These are phyloP conservation scores for Trachymyrmex septentrionalis DNA, from an alignment of 1,140 invertebrate genomes.

Conservation along the genomic window DNA sequence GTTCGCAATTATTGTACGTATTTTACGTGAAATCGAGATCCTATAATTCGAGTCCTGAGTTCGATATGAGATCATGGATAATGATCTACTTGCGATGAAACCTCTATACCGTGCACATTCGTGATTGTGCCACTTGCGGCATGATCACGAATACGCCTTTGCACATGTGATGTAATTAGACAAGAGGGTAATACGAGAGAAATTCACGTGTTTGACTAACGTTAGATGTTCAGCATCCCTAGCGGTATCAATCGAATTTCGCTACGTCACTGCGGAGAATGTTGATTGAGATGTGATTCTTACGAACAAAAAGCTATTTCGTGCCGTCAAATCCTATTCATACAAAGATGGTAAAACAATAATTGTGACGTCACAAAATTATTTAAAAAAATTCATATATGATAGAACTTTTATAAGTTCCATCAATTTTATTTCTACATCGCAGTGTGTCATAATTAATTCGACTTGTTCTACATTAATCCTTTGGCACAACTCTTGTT, in stretches of 20 bases:
- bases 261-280: not conserved
- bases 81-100: not conserved
- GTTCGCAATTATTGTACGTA: not conserved
- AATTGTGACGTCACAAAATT: not conserved
- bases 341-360: not conserved
- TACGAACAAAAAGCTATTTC: not conserved
- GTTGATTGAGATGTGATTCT: not conserved
- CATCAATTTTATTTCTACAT: not conserved
- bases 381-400: not conserved
- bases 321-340: not conserved
- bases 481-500: too few species aligned
- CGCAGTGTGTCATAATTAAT: not conserved
- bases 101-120: constrained; percentile 15
- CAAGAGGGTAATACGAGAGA: constrained; percentile 5
- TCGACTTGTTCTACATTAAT: not conserved
- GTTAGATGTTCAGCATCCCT: not conserved
- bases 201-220: constrained; percentile 30
- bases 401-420: not conserved
- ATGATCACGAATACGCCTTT: not conserved
- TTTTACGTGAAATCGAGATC: not conserved
- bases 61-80: not conserved
- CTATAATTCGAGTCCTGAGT: not conserved
- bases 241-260: not conserved
- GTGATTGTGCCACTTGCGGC: constrained; percentile 21
- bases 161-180: constrained; percentile 32